Evolutionary conservation across 2,888 invertebrate genomes (phyloP).

Genomic region (Eilema caniola): DNA sequence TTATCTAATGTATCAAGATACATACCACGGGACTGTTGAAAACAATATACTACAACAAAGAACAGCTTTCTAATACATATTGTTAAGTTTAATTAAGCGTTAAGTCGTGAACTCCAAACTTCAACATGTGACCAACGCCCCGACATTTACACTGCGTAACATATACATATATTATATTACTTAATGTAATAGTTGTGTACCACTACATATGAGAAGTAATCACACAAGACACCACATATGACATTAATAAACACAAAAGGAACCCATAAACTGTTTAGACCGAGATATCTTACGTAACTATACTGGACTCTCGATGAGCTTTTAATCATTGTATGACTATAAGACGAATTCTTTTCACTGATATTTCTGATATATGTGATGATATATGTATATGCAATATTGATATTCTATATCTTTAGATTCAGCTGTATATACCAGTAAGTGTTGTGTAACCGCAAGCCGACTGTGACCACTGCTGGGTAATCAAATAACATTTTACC

Average conservation of each 20-base stretch:
- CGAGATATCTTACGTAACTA: conserved; percentile 38
- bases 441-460: conserved; percentile 46
- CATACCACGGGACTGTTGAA: neutral
- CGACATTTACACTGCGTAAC: conserved; percentile 26
- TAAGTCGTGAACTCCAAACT: conserved; percentile 50
- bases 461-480: conserved; percentile 31
- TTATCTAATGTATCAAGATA: conserved; percentile 8
- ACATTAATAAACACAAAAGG: neutral
- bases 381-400: conserved; percentile 27
- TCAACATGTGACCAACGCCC: conserved; percentile 25
- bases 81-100: conserved; percentile 44
- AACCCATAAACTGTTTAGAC: conserved; percentile 25
- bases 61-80: conserved; percentile 50
- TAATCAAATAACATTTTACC: conserved; percentile 46
- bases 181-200: neutral
- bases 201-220: neutral
- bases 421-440: conserved; percentile 21
- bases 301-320: conserved; percentile 39
- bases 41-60: conserved; percentile 21
- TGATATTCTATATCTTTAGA: conserved; percentile 32
- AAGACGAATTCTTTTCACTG: conserved; percentile 45
- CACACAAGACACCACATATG: no score
- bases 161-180: conserved; percentile 16
- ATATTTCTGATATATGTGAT: conserved; percentile 19
- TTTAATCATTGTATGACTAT: conserved; percentile 26